phyloP scores from a whole-genome alignment of 2,888 invertebrate genomes.

The Drosophila macrospina region DNA sequence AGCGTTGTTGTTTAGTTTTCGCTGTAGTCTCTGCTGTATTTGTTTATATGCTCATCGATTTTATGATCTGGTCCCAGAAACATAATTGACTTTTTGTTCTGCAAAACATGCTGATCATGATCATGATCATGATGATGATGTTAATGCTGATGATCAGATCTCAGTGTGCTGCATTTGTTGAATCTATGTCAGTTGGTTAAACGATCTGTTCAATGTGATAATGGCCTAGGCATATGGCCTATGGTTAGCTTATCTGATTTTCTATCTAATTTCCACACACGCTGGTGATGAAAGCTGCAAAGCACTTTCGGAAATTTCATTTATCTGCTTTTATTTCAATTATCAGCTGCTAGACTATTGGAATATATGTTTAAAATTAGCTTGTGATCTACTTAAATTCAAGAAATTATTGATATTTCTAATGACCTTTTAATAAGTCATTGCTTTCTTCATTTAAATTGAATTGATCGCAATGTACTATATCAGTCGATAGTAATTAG shows the following conservation, averaged over 20 bases:
- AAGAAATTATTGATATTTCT: not conserved
- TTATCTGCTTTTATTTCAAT: not conserved
- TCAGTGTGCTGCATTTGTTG: conserved; percentile 23
- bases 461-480: not conserved
- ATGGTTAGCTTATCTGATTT: conserved; percentile 7
- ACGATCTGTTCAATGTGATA: conserved; percentile 35
- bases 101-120: conserved; percentile 6
- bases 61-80: conserved; percentile 40
- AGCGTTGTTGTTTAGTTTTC: conserved; percentile 34
- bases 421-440: not conserved
- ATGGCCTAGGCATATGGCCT: conserved; percentile 11
- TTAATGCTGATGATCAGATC: conserved; percentile 27
- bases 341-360: not conserved
- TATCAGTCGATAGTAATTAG: conserved; percentile 1
- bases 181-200: conserved; percentile 56
- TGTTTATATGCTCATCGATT: conserved; percentile 50
- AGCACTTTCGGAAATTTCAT: conserved; percentile 5
- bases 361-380: not conserved
- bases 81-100: conserved; percentile 40
- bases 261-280: not conserved
- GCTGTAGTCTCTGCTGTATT: conserved; percentile 33
- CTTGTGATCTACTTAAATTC: not conserved
- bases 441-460: not conserved
- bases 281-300: not conserved
- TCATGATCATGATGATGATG: conserved; percentile 7